Percentiles rank a stretch among this genome's conserved stretches.
These are phyloP conservation scores for Tortricodes alternella DNA, from an alignment of 2,888 invertebrate genomes.

Conservation along the genomic window DNA sequence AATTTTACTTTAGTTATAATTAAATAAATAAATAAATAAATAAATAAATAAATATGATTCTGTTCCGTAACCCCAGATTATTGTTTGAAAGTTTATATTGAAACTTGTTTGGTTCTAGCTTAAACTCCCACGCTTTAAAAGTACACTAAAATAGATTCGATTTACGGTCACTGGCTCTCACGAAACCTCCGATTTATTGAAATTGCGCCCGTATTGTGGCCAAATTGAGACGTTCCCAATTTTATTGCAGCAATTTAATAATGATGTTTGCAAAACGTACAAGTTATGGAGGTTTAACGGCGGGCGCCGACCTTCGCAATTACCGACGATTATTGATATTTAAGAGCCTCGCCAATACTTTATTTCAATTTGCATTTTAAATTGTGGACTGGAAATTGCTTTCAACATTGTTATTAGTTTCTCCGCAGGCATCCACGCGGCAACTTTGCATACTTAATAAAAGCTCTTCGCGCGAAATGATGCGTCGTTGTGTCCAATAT, in stretches of 20 bases:
- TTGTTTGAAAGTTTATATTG: no score
- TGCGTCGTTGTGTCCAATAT: not conserved
- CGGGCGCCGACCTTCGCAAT: not conserved
- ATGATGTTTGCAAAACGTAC: constrained; percentile 6
- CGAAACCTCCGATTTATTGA: not conserved
- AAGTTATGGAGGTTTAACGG: constrained; percentile 1
- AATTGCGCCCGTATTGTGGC: not conserved
- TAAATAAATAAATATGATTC: no score
- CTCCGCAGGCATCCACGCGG: not conserved
- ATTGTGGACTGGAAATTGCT: constrained; percentile 4
- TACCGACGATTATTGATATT: constrained; percentile 5
- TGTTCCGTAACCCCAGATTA: no score
- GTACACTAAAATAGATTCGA: not conserved
- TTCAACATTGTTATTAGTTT: constrained; percentile 4
- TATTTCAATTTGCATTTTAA: constrained; percentile 16
- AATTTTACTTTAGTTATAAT: no score
- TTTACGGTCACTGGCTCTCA: not conserved
- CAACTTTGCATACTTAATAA: constrained; percentile 2
- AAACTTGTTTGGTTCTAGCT: no score
- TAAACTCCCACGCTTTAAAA: no score
- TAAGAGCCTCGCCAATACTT: constrained; percentile 7
- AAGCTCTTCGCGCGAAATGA: not conserved
- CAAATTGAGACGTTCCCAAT: constrained; percentile 6
- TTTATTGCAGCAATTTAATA: constrained; percentile 10
- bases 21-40: no score